Base-by-base conservation (phyloP, 2,113 vertebrate genomes). In the Pyxicephalus adspersus region DNA sequence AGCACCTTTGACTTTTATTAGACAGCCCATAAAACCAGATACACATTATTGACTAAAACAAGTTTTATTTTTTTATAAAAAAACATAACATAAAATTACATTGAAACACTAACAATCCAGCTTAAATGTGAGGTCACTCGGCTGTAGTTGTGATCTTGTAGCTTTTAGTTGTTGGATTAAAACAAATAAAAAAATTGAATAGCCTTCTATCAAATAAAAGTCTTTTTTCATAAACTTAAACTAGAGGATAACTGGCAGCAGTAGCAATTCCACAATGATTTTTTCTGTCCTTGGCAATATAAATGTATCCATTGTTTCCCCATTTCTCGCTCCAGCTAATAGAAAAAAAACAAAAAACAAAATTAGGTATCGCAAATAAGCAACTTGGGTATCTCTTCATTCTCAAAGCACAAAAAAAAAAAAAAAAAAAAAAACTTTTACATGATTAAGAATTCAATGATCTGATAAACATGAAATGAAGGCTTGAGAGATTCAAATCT, bases 251-350 rank as follows among this genome's bases (percentile, higher is more conserved):
- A 55, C 95, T 96, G 84, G 95, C 95, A 22, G 94, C 92, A 26
- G 95, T 96, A 2, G 95, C 95, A 66, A 97, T 96, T 3, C 96
- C 96, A 81, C 96, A 97, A 88, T 96, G 94, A 88, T 97, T 97
- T 78, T 92, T 88, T 22, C 84, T 82, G 88, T 97, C 95, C 86
- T 95, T 97, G 15, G 96, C 94, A 94, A 97, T 96, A 84, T 88
- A 87, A 89, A 96, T 90, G 85, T 94, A 97, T 74, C 96, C 96
- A 83, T 94, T 86, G 82, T 94, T 67, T 1, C 96, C 96, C 96
- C 96, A 97, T 2, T 87, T 93, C 17, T 94, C 93, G 83, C 95
- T 89, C 96, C 96, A 97, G 92, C 96, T 97, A 85, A n/a, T 91
- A 85, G 89, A 7, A 64, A 31, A 8, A 26, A 64, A 64, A 67